phyloP scores from a whole-genome alignment of 2,113 vertebrate species.

The Prolemur simus region DNA sequence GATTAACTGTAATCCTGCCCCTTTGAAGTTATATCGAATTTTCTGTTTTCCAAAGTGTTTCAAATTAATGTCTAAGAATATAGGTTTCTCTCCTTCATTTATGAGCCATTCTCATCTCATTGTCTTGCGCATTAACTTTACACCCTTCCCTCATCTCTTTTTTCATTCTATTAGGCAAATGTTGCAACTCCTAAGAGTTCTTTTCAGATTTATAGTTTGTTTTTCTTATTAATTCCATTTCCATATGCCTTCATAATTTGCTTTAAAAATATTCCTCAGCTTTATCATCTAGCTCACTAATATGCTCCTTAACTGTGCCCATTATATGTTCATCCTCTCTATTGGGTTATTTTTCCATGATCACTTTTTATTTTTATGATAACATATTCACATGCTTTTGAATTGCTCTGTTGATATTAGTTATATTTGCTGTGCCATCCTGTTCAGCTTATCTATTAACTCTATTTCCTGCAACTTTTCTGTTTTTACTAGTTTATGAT shows the following conservation, averaged over 20 bases:
- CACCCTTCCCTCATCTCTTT: neutral
- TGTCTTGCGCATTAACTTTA: neutral
- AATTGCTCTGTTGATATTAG: neutral
- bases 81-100: neutral
- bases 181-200: neutral
- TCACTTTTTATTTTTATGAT: constrained; percentile 17
- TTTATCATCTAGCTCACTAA: neutral
- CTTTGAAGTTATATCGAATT: neutral
- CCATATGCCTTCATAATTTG: neutral
- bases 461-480: neutral
- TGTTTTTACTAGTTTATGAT: neutral
- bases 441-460: neutral
- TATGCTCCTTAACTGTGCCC: neutral
- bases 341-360: neutral
- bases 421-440: neutral
- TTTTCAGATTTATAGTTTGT: neutral
- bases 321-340: neutral
- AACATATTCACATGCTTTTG: neutral
- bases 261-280: neutral
- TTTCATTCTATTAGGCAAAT: neutral
- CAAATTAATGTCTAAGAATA: neutral
- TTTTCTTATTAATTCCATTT: neutral
- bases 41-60: neutral
- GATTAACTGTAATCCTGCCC: neutral
- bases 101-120: neutral